These are phyloP conservation scores for Calonectris borealis DNA, from an alignment of 2,113 vertebrate genomes.

Conservation along the genomic window DNA sequence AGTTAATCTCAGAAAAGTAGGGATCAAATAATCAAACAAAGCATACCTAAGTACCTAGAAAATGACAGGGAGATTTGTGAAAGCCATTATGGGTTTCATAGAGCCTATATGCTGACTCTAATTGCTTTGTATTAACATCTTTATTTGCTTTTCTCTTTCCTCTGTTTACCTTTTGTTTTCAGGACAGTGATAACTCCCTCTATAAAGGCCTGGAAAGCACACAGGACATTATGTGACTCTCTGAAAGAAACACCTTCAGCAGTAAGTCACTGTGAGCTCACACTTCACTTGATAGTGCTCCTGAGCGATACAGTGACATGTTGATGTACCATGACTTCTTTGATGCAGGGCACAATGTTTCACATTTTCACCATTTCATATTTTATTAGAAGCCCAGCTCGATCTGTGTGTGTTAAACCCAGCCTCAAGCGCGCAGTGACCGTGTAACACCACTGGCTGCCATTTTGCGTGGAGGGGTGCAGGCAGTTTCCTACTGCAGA, in stretches of 20 bases:
- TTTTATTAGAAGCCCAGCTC: neutral
- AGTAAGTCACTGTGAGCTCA: accelerated
- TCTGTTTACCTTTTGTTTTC: neutral
- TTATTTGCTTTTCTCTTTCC: neutral
- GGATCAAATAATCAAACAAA: neutral
- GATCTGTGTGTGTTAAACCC: accelerated
- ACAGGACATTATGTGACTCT: accelerated
- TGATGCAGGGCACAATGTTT: accelerated
- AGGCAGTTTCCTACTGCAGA: neutral
- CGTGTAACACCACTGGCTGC: accelerated
- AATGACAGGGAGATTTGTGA: neutral
- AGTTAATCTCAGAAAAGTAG: neutral
- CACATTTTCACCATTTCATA: neutral
- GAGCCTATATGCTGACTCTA: neutral
- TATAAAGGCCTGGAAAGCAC: neutral
- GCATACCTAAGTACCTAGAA: neutral
- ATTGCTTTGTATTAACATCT: neutral
- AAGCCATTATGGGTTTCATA: accelerated
- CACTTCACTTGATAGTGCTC: accelerated
- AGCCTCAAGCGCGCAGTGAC: accelerated
- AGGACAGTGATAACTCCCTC: accelerated
- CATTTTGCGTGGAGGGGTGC: accelerated
- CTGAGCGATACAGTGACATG: accelerated
- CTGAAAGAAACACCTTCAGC: neutral
- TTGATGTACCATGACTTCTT: accelerated